Evolutionary conservation across 2,113 vertebrate genomes (phyloP).

Genomic region (Ophthalmolycus amberensis): DNA sequence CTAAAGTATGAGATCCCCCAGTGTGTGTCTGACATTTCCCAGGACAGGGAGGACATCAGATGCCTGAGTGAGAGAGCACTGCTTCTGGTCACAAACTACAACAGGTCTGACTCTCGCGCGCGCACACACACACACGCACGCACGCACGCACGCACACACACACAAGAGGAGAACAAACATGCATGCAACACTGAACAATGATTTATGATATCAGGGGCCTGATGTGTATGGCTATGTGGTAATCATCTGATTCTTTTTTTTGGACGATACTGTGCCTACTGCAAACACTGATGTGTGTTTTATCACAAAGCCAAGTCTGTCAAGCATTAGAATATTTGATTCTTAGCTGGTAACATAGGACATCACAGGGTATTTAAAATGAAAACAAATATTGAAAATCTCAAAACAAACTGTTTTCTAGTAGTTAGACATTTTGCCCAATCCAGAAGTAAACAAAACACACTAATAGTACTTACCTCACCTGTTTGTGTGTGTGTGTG

Average conservation of each 20-base stretch:
- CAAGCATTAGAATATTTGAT: background rate
- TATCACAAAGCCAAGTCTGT: background rate
- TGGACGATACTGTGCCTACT: background rate
- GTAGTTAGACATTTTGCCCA: background rate
- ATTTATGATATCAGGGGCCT: background rate
- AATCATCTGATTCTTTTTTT: background rate
- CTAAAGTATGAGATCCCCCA: conserved; percentile 88
- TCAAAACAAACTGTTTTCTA: background rate
- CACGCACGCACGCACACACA: background rate
- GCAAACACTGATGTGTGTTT: background rate
- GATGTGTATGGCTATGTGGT: background rate
- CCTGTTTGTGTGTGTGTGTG: background rate
- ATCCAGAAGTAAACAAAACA: background rate
- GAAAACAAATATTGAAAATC: background rate
- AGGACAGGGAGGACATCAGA: conserved; percentile 83
- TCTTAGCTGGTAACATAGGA: background rate
- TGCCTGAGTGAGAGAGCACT: conserved; percentile 84
- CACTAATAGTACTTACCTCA: background rate
- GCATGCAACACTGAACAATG: background rate
- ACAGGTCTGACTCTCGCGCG: conserved; percentile 81
- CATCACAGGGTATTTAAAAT: background rate
- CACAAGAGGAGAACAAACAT: background rate
- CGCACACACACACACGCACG: background rate
- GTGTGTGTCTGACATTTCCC: conserved; percentile 81
- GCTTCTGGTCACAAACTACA: conserved; percentile 86